Evolutionary conservation across 2,113 vertebrate genomes (phyloP), one percentile per base, ranked within the genome.

Genomic region (Osmerus mordax): DNA sequence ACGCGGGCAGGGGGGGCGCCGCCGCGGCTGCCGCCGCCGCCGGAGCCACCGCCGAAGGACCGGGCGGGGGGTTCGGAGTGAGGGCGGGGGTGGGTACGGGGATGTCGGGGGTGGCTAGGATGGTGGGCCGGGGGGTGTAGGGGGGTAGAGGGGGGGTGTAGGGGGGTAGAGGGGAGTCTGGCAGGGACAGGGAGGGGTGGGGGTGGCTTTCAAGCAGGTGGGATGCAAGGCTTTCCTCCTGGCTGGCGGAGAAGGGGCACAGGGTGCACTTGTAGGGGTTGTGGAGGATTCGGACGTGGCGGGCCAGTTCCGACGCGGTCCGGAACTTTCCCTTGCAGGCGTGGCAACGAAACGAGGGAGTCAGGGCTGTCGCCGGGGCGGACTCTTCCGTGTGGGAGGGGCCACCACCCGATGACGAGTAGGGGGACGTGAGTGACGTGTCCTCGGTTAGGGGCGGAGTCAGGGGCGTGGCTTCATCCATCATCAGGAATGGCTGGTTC

Each of bases 311-410:
- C 0, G 91, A 94, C 1, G 93, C 93, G 0, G 94, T 97, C 63
- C 95, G 94, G 87, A 97, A 97, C 88, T 96, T 96, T 67, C 95
- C 95, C 86, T 97, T 97, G 89, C 95, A 97, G 69, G 94, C 94
- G 18, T 94, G 93, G 79, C 95, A 97, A 63, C 91, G 95, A 84
- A 95, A 96, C 1, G 92, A 78, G 13, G 85, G 80, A 1, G 92
- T 76, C 4, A 90, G 75, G 0, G 56, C 75, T n/a, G 87, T 13
- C 47, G 71, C 65, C 9, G 77, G 62, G 61, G 63, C 23, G 8
- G 60, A n/a, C 53, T 84, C 82, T 63, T 86, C 84, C 4, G 25
- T 19, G 7, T 74, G 71, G 21, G 78, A 47, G 11, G 89, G 80
- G 2, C 19, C 23, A 55, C 58, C 72, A 55, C 58, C 72, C 1